Percentiles rank a stretch among this genome's conserved stretches.
phyloP scores from a whole-genome alignment of 2,113 vertebrate genomes.

The Hippopotamus amphibius region DNA sequence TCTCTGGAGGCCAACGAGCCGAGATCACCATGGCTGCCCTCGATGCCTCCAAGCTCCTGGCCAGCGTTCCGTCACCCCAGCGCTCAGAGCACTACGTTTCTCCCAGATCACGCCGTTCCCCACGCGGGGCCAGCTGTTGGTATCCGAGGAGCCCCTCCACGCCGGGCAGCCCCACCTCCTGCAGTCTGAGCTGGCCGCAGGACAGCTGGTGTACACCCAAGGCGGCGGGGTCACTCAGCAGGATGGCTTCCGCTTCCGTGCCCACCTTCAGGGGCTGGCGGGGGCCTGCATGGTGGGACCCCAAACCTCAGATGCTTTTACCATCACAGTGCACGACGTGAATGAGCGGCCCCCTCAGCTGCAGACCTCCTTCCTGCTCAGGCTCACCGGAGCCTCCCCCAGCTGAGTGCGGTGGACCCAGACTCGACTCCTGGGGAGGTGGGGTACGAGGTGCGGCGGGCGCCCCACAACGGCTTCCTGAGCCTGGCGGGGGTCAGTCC shows the following conservation, averaged over 20 bases:
- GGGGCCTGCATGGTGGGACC: conserved; percentile 58
- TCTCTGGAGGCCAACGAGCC: conserved; percentile 90
- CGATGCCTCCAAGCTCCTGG: conserved; percentile 95
- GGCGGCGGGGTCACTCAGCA: conserved; percentile 83
- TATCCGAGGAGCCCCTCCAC: conserved; percentile 86
- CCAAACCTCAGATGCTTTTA: conserved; percentile 91
- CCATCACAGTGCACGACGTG: conserved; percentile 87
- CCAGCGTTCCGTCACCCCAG: conserved; percentile 83
- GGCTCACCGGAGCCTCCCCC: conserved; percentile 88
- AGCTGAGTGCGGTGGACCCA: conserved; percentile 91
- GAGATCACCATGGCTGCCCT: conserved; percentile 87
- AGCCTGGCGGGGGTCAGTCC: conserved; percentile 77
- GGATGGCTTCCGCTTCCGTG: conserved; percentile 92
- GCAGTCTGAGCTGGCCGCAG: conserved; percentile 90
- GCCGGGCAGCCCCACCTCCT: conserved; percentile 87
- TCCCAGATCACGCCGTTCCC: conserved; percentile 92
- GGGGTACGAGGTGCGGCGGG: conserved; percentile 89
- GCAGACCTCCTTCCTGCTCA: conserved; percentile 86
- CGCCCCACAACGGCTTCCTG: conserved; percentile 88
- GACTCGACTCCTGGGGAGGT: conserved; percentile 90
- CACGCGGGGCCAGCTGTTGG: conserved; percentile 88
- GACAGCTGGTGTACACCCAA: conserved; percentile 90
- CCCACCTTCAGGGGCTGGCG: conserved; percentile 85
- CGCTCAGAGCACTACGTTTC: conserved; percentile 86
- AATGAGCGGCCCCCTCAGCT: conserved; percentile 86